Evolutionary conservation across 2,797 vertebrate species (phyloP), one percentile per base, ranked within the genome.

Genomic region (Mus minutoides): DNA sequence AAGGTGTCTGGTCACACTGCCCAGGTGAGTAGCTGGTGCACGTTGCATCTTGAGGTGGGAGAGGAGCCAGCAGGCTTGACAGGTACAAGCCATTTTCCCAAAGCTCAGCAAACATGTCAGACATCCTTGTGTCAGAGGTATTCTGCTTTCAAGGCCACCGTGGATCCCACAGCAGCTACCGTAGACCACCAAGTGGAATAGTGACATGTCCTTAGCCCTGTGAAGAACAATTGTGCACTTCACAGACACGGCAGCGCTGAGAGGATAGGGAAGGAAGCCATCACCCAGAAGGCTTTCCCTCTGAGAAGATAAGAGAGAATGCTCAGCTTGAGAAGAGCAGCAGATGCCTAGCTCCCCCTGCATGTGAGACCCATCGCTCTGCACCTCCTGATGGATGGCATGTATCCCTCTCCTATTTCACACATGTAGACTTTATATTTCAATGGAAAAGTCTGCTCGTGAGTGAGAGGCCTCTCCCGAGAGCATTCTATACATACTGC

Each of bases 121-220:
- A 37, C 84, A 79, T 26, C n/a, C 29, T 24, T 11, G 16, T 29
- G 31, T 37, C 6, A 10, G 17, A 60, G 46, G 24, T 10, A 16
- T 43, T 56, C 14, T 64, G 73, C 43, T 43, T 26, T 67, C 34
- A 29, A 37, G 43, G 67, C 52, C 37, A 43, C 3, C 1, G 31
- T 9, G 16, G 46, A 49, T 34, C 58, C 69, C 9, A 5, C 0
- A 5, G 19, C 11, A 19, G 37, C 62, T 29, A 2, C 43, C 56
- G 17, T 4, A 31, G 29, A 22, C 21, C 52, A 11, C 62, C 1
- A 49, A 73, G 1, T 0, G 0, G 49, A 82, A n/a, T 5, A 2
- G 0, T 14, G 85, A 34, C 58, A 16, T 34, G 24, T 17, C 17
- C 0, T 0, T 26, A 69, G 34, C 71, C 64, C 82, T 37, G 19